These are phyloP conservation scores for Gerris buenoi DNA, from an alignment of 1,140 invertebrate genomes.

Conservation along the genomic window DNA sequence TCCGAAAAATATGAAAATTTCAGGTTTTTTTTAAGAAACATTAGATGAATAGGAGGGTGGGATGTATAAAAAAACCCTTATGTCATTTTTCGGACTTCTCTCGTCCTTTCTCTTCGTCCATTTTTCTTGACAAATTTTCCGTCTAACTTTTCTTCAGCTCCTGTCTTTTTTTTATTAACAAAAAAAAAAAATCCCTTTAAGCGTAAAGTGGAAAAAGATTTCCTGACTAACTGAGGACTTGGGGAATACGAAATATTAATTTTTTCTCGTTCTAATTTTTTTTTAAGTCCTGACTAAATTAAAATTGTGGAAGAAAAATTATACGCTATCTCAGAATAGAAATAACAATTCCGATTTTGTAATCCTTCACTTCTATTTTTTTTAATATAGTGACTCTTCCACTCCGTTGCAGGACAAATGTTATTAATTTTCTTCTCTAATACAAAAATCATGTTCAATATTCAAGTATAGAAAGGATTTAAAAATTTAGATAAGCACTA, in stretches of 20 bases:
- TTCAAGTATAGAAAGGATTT: no score
- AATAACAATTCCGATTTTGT: background rate
- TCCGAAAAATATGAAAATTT: background rate
- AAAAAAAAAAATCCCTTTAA: background rate
- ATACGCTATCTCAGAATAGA: background rate
- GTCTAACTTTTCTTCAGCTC: background rate
- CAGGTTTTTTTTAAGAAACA: no score
- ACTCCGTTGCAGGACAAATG: no score
- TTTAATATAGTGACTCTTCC: no score
- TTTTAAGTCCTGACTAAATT: background rate
- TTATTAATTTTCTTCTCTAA: no score
- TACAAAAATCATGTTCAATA: no score
- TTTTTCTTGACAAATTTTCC: background rate
- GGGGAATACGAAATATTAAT: no score
- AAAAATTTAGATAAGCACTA: no score
- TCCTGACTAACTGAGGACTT: no score
- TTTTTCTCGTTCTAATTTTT: background rate
- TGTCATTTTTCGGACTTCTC: background rate
- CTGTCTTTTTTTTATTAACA: background rate
- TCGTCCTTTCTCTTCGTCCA: background rate
- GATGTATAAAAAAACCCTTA: background rate
- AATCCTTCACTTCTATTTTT: no score
- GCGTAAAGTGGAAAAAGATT: no score
- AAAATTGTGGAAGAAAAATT: background rate
- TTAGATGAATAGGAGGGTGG: no score